A percentile compares a stretch with the other conserved stretches of the same genome.
phyloP scores from a whole-genome alignment of 2,797 vertebrate genomes.

The Sparus aurata region DNA sequence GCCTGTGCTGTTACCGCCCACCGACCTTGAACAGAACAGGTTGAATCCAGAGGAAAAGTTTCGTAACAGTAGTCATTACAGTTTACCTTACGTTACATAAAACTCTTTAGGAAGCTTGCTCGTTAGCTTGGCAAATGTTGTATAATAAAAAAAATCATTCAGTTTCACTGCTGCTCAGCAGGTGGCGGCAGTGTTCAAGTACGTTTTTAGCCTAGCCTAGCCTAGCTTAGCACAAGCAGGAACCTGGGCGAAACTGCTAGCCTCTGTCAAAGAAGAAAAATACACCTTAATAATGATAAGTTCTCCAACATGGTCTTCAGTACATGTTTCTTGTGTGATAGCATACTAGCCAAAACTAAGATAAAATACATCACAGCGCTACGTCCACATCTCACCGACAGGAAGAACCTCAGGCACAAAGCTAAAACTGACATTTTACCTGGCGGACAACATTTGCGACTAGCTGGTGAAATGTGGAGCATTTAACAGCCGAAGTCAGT shows the following conservation, averaged over 20 bases:
- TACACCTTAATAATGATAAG: too few relatives aligned
- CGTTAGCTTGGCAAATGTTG: neutral
- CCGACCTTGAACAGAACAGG: neutral
- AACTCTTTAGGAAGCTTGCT: neutral
- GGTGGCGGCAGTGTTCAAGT: neutral
- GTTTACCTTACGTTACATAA: neutral
- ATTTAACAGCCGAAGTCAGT: too few relatives aligned
- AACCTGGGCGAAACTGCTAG: neutral
- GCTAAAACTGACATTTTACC: too few relatives aligned
- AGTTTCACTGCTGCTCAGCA: neutral
- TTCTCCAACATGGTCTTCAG: neutral
- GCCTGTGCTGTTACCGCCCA: conserved; percentile 1
- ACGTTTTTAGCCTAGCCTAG: neutral
- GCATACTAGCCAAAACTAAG: neutral
- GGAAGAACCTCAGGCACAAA: too few relatives aligned
- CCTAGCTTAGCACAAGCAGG: neutral
- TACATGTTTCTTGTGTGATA: neutral
- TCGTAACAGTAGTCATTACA: neutral
- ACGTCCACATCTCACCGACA: too few relatives aligned
- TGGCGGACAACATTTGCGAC: too few relatives aligned
- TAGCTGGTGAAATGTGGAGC: too few relatives aligned
- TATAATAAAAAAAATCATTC: neutral
- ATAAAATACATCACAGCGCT: neutral
- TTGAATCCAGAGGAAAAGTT: neutral
- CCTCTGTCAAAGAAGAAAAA: neutral